These are phyloP conservation scores for Neuroscelio doddi DNA, from an alignment of 2,888 invertebrate species.

Conservation along the genomic window DNA sequence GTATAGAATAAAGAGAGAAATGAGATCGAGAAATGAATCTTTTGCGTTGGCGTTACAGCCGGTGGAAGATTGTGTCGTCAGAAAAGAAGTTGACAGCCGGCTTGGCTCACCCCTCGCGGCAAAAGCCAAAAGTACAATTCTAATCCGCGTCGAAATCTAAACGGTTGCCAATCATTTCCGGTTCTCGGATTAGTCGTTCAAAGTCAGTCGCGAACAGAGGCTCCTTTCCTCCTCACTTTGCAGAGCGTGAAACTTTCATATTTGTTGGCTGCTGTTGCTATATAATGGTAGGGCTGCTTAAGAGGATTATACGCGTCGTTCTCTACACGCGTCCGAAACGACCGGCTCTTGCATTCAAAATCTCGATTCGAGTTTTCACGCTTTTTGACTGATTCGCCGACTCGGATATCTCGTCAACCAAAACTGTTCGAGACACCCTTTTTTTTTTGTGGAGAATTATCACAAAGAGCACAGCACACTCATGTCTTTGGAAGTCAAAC, in stretches of 20 bases:
- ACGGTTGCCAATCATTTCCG: slow-evolving; percentile 73
- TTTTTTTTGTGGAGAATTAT: slow-evolving; percentile 35
- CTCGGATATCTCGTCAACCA: no score
- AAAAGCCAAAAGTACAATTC: slow-evolving; percentile 54
- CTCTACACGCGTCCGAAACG: slow-evolving; percentile 46
- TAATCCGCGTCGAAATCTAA: slow-evolving; percentile 67
- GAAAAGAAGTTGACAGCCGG: slow-evolving; percentile 58
- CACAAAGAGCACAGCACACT: slow-evolving; percentile 23
- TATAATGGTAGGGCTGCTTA: slow-evolving; percentile 57
- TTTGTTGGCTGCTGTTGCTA: slow-evolving; percentile 28
- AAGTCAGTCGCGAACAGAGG: slow-evolving; percentile 46
- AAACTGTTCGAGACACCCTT: slow-evolving; percentile 32
- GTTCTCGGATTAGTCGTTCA: slow-evolving; percentile 70
- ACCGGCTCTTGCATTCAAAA: slow-evolving; percentile 46
- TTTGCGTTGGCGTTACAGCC: no score
- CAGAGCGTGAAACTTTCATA: slow-evolving; percentile 56
- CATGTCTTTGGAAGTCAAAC: slow-evolving; percentile 27
- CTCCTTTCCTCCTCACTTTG: slow-evolving; percentile 9
- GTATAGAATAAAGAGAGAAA: slow-evolving; percentile 2
- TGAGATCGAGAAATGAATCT: slow-evolving; percentile 41
- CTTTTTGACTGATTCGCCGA: slow-evolving; percentile 52
- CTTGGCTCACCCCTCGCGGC: slow-evolving; percentile 27
- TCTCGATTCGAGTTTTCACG: slow-evolving; percentile 57
- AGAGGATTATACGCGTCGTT: slow-evolving; percentile 65
- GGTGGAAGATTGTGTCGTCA: slow-evolving; percentile 64